A percentile compares a stretch with the other conserved stretches of the same genome.
These are phyloP conservation scores for Oophaga pumilio DNA, from an alignment of 2,113 vertebrate species.

Conservation along the genomic window DNA sequence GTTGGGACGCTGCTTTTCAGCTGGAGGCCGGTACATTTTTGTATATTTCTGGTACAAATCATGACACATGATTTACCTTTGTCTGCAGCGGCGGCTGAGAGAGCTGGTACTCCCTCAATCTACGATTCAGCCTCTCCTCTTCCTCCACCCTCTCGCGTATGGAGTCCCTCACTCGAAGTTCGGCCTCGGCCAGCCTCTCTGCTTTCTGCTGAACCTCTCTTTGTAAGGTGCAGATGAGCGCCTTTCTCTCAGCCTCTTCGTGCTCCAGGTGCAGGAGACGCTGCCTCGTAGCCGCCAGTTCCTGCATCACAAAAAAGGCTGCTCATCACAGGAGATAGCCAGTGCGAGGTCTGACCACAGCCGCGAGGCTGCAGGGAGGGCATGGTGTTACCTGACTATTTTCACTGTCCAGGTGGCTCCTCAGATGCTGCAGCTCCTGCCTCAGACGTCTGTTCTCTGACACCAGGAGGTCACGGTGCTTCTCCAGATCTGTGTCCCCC, in stretches of 20 bases:
- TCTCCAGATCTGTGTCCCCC: conserved; percentile 90
- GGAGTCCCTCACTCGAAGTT: conserved; percentile 80
- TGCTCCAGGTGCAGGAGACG: conserved; percentile 76
- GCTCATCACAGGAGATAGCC: neutral
- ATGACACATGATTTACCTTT: conserved; percentile 72
- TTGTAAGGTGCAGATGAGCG: conserved; percentile 71
- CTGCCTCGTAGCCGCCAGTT: conserved; percentile 73
- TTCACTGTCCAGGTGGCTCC: conserved; percentile 65
- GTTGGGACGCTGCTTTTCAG: no score
- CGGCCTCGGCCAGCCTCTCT: conserved; percentile 72
- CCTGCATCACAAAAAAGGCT: conserved; percentile 65
- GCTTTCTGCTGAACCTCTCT: conserved; percentile 82
- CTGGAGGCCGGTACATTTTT: neutral
- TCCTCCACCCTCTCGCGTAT: conserved; percentile 73
- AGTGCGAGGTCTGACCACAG: neutral
- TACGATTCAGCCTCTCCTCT: conserved; percentile 77
- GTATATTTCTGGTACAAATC: no score
- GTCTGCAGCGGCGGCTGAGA: conserved; percentile 77
- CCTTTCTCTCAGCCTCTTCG: conserved; percentile 74
- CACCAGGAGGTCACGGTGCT: conserved; percentile 88
- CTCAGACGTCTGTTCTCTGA: conserved; percentile 88
- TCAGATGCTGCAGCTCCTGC: conserved; percentile 79
- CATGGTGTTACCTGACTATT: conserved; percentile 76
- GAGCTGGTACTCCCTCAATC: conserved; percentile 81
- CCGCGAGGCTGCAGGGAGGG: neutral